Base-by-base conservation (phyloP, 2,113 vertebrate species). In the Vidua chalybeata region DNA sequence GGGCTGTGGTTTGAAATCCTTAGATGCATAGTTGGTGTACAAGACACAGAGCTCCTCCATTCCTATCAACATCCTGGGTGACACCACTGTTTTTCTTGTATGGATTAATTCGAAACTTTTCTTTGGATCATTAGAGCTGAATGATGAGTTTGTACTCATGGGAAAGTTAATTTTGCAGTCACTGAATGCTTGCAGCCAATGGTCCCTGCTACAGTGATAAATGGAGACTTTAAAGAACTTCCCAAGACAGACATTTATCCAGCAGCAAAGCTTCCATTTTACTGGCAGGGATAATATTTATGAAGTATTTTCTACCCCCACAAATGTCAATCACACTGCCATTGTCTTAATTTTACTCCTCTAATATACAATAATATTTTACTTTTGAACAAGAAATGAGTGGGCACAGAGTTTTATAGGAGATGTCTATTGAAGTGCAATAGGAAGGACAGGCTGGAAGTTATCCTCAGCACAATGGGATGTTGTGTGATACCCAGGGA, bases 121-220 rank as follows among this genome's bases (percentile, higher is more conserved):
- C 74, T 95, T 90, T 81, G 76, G 19, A 27, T 86, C 68, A 56
- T 94, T 95, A 93, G 52, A 84, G 26, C 35, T 88, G 75, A 86
- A 71, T 92, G 55, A 96, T 87, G 75, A 92, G 21, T 88, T 88
- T 95, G 51, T 69, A 63, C 68, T 88, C 51, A 52, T 31, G 49
- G 76, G 68, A 68, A 88, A 81, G 55, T 90, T 93, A 3, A 2
- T 83, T 84, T 66, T 84, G 49, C 68, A 95, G 45, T 83, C 15
- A 43, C 64, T 89, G 88, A 64, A 56, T 64, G 28, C 41, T 92
- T 78, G 52, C 39, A 94, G 78, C 52, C 71, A 61, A 16, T 66
- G 61, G 37, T 91, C 37, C 48, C 56, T 68, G 43, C 68, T 92
- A 26, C 56, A 84, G 23, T 79, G 75, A 93, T 63, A 87, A 91